Percentiles rank a stretch among this genome's conserved stretches.
These are phyloP conservation scores for Furnarius figulus DNA, from an alignment of 2,113 vertebrate species.

Conservation along the genomic window DNA sequence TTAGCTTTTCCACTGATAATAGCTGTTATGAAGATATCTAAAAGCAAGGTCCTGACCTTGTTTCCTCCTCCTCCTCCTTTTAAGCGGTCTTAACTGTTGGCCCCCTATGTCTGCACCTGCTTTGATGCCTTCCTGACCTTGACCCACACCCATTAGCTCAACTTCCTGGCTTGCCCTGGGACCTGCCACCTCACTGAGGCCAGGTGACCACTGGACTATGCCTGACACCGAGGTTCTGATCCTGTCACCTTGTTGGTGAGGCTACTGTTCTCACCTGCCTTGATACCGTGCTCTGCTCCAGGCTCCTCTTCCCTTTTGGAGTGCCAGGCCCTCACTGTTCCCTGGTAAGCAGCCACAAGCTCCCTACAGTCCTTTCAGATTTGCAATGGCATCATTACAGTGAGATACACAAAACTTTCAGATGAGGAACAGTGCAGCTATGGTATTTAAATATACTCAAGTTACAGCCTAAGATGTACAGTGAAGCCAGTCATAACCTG, in stretches of 20 bases:
- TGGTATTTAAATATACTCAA: neutral
- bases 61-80: neutral
- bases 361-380: neutral
- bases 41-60: neutral
- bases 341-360: neutral
- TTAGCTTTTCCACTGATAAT: neutral
- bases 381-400: neutral
- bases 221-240: neutral
- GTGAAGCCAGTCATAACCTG: neutral
- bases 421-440: neutral
- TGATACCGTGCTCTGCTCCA: accelerated
- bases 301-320: neutral
- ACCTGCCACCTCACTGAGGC: neutral
- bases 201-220: neutral
- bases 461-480: neutral
- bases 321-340: neutral
- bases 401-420: neutral
- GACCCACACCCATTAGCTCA: accelerated
- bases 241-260: neutral
- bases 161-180: neutral
- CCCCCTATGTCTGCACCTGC: neutral
- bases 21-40: neutral
- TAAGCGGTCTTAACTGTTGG: neutral
- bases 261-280: neutral
- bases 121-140: neutral